Evolutionary conservation across 2,888 invertebrate species (phyloP).

Genomic region (Fissipunctia ypsillon): DNA sequence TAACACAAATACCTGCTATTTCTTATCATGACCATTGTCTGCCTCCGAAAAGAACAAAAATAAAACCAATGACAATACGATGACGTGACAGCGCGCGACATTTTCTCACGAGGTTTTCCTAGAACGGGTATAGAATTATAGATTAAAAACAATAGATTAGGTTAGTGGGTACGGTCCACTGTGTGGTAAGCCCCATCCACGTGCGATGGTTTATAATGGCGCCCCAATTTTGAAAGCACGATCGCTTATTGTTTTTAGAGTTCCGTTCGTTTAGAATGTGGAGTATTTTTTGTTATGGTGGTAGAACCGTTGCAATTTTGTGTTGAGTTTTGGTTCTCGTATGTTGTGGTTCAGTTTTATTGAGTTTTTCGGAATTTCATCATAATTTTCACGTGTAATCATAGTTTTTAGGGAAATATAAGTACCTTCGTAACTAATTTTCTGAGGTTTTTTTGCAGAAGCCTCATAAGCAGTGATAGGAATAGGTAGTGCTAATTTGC

Average conservation of each 20-base stretch:
- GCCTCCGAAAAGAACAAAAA: no score
- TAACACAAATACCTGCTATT: no score
- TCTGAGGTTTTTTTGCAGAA: neutral
- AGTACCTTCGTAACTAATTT: neutral
- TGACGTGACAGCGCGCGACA: constrained; percentile 41
- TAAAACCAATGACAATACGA: constrained; percentile 20
- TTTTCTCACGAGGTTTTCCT: constrained; percentile 59
- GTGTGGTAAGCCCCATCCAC: constrained; percentile 35
- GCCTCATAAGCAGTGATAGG: no score
- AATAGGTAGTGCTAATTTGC: no score
- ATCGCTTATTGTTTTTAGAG: constrained; percentile 41
- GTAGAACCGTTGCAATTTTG: constrained; percentile 3
- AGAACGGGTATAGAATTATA: constrained; percentile 49
- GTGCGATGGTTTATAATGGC: constrained; percentile 57
- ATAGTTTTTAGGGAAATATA: neutral
- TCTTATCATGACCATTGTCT: no score
- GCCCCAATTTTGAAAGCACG: constrained; percentile 51
- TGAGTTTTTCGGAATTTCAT: neutral
- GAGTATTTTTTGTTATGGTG: constrained; percentile 16
- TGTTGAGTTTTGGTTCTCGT: neutral
- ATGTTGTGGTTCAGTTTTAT: no score
- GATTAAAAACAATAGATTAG: constrained; percentile 59
- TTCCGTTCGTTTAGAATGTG: constrained; percentile 52
- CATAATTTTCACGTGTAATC: no score
- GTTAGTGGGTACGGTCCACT: constrained; percentile 59